Conservation (phyloP, 92 coral and sea anemone species). For the Palythoa heliodiscus region DNA sequence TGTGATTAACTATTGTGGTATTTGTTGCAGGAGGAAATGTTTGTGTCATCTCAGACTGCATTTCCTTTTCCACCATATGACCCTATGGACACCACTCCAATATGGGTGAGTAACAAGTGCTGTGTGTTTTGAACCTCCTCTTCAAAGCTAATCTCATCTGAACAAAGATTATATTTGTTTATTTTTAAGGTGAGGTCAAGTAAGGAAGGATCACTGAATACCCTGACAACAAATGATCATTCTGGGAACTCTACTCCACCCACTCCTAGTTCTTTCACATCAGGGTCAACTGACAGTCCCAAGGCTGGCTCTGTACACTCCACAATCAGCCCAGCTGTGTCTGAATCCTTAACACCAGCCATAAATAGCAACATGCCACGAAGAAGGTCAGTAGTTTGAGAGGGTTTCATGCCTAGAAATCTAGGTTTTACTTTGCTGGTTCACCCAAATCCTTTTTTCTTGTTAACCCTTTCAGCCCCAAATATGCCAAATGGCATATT, state of each 20-base stretch:
- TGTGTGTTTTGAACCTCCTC: not conserved
- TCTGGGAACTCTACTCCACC: conserved; percentile 89
- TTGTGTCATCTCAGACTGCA: conserved; percentile 79
- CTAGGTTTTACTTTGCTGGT: too few relatives aligned
- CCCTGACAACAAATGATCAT: conserved; percentile 36
- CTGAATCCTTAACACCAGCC: conserved; percentile 45
- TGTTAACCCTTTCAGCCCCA: too few relatives aligned
- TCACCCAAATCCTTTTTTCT: too few relatives aligned
- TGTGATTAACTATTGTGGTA: not conserved
- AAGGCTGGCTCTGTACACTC: conserved; percentile 63
- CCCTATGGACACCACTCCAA: conserved; percentile 99
- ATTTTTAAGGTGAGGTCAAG: conserved; percentile 72
- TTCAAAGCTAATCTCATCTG: not conserved
- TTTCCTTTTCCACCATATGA: conserved; percentile 97
- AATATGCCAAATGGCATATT: too few relatives aligned
- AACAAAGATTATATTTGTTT: not conserved
- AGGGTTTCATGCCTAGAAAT: not conserved
- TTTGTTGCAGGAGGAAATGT: conserved; percentile 64
- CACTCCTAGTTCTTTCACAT: conserved; percentile 88
- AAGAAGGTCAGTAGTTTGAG: conserved; percentile 6
- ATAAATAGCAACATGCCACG: conserved; percentile 57
- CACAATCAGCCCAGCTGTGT: conserved; percentile 35
- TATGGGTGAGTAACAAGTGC: conserved; percentile 85
- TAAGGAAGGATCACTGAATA: conserved; percentile 83
- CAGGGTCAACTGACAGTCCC: conserved; percentile 85